phyloP scores from a whole-genome alignment of 2,888 invertebrate species.

The Sepiola atlantica region DNA sequence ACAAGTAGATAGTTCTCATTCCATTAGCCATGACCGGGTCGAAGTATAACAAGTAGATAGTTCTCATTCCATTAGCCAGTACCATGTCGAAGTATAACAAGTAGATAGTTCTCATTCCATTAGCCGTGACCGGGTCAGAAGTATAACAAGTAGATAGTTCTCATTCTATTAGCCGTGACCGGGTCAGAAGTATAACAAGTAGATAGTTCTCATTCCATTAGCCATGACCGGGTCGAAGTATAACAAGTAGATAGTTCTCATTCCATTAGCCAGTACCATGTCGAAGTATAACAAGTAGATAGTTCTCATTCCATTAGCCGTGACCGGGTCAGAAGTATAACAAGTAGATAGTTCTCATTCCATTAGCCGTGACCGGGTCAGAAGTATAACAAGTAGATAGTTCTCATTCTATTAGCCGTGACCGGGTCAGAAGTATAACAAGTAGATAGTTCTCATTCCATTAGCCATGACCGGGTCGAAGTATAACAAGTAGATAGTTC shows the following conservation, averaged over 20 bases:
- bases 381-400: neutral
- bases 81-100: neutral
- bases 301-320: neutral
- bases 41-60: neutral
- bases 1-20: neutral
- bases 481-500: neutral
- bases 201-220: neutral
- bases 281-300: neutral
- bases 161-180: no score
- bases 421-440: neutral
- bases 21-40: no score
- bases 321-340: neutral
- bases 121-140: no score
- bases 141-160: neutral
- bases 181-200: neutral
- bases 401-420: no score
- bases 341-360: neutral
- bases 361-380: no score
- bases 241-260: neutral
- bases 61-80: no score
- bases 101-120: neutral
- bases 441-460: neutral
- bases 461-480: no score
- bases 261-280: no score
- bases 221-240: no score